Conservation (phyloP, 2,113 vertebrate genomes). For the Dendrocopos noguchii region DNA sequence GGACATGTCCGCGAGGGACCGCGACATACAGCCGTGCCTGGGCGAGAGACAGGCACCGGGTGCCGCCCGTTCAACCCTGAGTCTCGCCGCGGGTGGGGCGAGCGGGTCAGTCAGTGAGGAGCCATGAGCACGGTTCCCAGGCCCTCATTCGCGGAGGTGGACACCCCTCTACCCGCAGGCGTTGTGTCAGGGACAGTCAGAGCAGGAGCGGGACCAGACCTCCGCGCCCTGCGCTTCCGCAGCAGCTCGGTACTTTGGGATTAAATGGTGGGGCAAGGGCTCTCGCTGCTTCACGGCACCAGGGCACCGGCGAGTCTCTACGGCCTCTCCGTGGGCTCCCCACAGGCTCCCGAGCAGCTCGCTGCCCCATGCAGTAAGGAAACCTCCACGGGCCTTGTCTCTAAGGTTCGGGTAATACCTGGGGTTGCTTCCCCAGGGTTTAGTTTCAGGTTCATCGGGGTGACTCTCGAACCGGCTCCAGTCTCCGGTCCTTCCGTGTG, state of each 20-base stretch:
- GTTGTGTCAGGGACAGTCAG: rapidly evolving
- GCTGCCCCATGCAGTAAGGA: too few species aligned
- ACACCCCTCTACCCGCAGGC: background rate
- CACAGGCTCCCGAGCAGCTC: background rate
- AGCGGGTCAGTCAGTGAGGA: background rate
- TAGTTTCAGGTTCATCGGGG: background rate
- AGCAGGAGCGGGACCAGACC: background rate
- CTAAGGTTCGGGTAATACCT: rapidly evolving
- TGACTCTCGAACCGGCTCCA: too few species aligned
- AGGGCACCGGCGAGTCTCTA: background rate
- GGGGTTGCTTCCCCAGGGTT: too few species aligned
- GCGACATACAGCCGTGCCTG: rapidly evolving
- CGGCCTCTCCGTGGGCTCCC: too few species aligned
- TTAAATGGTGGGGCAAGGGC: background rate
- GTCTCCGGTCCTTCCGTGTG: background rate
- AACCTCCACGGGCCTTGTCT: background rate
- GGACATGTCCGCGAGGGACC: background rate
- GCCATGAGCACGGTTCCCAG: background rate
- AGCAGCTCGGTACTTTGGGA: background rate
- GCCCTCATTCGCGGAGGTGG: too few species aligned
- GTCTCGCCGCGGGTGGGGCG: background rate
- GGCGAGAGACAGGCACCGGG: background rate
- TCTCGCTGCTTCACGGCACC: background rate
- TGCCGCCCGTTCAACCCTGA: background rate
- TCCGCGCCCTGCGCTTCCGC: background rate